Conservation (phyloP, 2,113 vertebrate genomes). For the Poeciliopsis occidentalis region DNA sequence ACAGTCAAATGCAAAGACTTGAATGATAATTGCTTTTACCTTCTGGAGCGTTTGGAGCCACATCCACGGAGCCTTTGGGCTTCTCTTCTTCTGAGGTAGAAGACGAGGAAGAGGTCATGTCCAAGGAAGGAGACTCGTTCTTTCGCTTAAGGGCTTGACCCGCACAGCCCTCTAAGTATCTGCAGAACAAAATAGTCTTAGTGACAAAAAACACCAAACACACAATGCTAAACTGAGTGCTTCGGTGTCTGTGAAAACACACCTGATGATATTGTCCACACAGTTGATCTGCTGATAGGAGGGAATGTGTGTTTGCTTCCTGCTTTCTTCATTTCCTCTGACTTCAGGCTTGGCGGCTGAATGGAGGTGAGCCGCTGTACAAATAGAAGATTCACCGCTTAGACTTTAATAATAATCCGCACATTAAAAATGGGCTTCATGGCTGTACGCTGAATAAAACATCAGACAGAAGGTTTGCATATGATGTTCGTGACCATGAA, state of each 20-base stretch:
- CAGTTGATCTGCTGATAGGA: slow-evolving; percentile 94
- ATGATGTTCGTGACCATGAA: too few relatives aligned
- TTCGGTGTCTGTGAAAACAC: slow-evolving; percentile 1
- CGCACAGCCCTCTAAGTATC: slow-evolving; percentile 88
- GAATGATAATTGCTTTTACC: slow-evolving; percentile 69
- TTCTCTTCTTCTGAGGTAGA: too few relatives aligned
- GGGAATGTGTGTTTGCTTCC: slow-evolving; percentile 77
- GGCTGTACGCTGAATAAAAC: too few relatives aligned
- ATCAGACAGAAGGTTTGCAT: too few relatives aligned
- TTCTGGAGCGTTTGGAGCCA: slow-evolving; percentile 47
- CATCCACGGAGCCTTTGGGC: slow-evolving; percentile 47
- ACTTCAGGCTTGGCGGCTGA: too few relatives aligned
- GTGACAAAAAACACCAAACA: not conserved
- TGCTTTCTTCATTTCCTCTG: slow-evolving; percentile 66
- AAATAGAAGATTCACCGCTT: too few relatives aligned
- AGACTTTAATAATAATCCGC: too few relatives aligned
- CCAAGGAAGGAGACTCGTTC: too few relatives aligned
- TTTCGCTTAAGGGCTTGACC: slow-evolving; percentile 86
- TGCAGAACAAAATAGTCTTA: slow-evolving; percentile 47
- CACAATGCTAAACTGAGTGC: not conserved
- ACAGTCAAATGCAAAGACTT: not conserved
- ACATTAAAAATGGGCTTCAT: too few relatives aligned
- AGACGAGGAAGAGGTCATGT: too few relatives aligned
- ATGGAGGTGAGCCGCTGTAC: too few relatives aligned
- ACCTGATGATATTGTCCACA: slow-evolving; percentile 91